phyloP scores from a whole-genome alignment of 2,888 invertebrate genomes.

The Mantis religiosa region DNA sequence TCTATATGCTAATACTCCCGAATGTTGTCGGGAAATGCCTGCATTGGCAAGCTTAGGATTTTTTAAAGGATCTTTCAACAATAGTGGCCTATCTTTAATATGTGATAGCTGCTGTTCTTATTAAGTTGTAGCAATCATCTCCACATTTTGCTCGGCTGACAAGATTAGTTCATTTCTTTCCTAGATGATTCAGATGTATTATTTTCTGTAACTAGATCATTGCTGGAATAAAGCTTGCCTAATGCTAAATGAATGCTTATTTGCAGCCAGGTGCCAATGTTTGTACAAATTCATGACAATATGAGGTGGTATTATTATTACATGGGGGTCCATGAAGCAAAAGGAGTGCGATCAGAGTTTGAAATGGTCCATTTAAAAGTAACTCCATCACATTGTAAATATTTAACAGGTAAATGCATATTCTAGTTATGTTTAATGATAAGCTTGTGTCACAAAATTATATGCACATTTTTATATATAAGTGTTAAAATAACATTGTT shows the following conservation, averaged over 20 bases:
- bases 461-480: too few species aligned
- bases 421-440: too few species aligned
- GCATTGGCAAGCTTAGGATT: too few species aligned
- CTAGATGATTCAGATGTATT: background rate
- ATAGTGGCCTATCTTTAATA: too few species aligned
- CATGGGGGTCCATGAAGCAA: constrained; percentile 74
- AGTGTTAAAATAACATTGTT: too few species aligned
- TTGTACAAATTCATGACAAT: constrained; percentile 78
- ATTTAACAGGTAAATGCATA: constrained; percentile 60
- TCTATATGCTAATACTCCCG: too few species aligned
- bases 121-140: too few species aligned
- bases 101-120: too few species aligned
- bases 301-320: constrained; percentile 68
- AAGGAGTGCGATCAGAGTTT: constrained; percentile 74
- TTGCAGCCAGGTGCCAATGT: constrained; percentile 71
- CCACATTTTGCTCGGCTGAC: too few species aligned
- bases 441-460: too few species aligned
- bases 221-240: background rate
- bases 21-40: too few species aligned
- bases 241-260: constrained; percentile 18
- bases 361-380: constrained; percentile 84
- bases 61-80: too few species aligned
- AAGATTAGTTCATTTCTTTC: background rate
- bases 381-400: constrained; percentile 74
- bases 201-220: background rate